Evolutionary conservation across 2,888 invertebrate species (phyloP).

Genomic region (Callosobruchus maculatus): DNA sequence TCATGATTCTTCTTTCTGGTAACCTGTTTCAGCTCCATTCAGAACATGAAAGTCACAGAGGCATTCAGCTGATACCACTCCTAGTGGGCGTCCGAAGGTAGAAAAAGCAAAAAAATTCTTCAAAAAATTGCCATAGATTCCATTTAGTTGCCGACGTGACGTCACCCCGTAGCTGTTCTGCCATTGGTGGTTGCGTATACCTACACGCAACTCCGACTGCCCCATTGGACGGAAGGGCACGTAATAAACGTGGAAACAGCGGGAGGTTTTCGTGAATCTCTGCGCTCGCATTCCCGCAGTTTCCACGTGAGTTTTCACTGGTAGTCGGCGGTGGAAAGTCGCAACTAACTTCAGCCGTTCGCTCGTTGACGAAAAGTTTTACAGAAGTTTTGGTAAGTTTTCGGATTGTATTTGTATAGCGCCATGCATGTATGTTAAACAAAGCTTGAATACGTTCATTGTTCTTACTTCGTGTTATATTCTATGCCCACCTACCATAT

Average conservation of each 20-base stretch:
- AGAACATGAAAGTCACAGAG: too few relatives aligned
- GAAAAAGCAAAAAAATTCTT: not conserved
- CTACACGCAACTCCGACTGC: not conserved
- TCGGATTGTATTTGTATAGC: too few relatives aligned
- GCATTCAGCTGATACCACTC: not conserved
- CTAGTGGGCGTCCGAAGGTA: not conserved
- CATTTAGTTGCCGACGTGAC: not conserved
- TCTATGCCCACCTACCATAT: too few relatives aligned
- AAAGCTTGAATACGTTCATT: too few relatives aligned
- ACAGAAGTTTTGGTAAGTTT: not conserved
- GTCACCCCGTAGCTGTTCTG: not conserved
- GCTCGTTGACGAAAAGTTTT: not conserved
- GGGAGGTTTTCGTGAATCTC: not conserved
- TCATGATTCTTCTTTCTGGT: too few relatives aligned
- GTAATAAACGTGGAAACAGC: not conserved
- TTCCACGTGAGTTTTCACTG: not conserved
- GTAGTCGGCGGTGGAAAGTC: not conserved
- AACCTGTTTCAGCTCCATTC: too few relatives aligned
- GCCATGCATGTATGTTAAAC: too few relatives aligned
- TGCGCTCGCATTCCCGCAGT: not conserved
- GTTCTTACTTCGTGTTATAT: too few relatives aligned
- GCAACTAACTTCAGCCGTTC: not conserved
- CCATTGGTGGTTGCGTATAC: not conserved
- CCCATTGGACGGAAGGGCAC: not conserved
- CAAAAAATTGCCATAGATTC: not conserved